phyloP scores from a whole-genome alignment of 2,113 vertebrate species.

The Megaptera novaeangliae region DNA sequence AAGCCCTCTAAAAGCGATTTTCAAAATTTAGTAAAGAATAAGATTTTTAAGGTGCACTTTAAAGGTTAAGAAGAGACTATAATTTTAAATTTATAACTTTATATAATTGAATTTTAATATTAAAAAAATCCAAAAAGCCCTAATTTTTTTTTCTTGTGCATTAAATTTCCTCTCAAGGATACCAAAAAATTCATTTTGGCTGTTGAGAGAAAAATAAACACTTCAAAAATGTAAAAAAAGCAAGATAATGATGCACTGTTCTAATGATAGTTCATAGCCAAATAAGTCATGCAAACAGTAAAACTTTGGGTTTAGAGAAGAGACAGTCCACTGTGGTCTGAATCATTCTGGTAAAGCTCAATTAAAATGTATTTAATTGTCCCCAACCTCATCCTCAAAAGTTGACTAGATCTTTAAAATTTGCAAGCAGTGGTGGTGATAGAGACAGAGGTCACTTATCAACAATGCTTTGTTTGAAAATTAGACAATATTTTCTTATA shows the following conservation, averaged over 20 bases:
- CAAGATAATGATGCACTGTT: background rate
- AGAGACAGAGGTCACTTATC: background rate
- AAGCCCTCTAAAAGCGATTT: background rate
- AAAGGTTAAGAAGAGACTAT: background rate
- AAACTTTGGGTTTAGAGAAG: background rate
- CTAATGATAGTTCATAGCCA: background rate
- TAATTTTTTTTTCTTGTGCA: background rate
- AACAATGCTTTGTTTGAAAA: conserved; percentile 13
- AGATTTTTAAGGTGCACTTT: background rate
- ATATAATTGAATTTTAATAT: background rate
- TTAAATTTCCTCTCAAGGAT: background rate
- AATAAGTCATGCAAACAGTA: background rate
- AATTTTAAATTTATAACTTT: background rate
- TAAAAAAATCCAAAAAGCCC: background rate
- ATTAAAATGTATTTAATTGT: conserved; percentile 19
- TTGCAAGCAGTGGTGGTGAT: background rate
- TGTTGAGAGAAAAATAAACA: background rate
- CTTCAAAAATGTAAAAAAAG: background rate
- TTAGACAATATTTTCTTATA: background rate
- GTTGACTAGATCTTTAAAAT: conserved; percentile 14
- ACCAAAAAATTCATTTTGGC: background rate
- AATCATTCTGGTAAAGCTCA: conserved; percentile 7
- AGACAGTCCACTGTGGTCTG: background rate
- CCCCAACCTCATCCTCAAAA: background rate
- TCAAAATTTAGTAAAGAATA: background rate